phyloP scores from a whole-genome alignment of 2,113 vertebrate genomes.

The Speoplatyrhinus poulsoni region DNA sequence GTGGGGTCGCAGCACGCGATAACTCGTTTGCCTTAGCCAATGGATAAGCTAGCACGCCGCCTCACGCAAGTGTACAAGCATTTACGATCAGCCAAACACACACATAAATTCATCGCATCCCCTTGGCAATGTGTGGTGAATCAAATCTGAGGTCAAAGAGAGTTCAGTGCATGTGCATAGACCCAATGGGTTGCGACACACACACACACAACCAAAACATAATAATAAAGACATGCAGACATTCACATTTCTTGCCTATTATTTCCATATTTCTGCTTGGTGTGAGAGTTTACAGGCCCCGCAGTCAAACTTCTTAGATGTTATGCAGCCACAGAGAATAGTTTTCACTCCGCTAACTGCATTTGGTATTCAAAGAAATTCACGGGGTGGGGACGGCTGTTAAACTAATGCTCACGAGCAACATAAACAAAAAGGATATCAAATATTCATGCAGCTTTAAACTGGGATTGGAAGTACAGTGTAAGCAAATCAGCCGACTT shows the following conservation, averaged over 20 bases:
- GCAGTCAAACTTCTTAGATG: slow-evolving; percentile 55
- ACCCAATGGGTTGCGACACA: slow-evolving; percentile 30
- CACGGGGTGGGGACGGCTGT: slow-evolving; percentile 42
- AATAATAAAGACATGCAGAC: slow-evolving; percentile 30
- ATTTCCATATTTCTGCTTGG: slow-evolving; percentile 46
- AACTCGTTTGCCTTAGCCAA: slow-evolving; percentile 63
- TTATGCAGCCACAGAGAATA: slow-evolving; percentile 46
- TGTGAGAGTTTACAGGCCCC: slow-evolving; percentile 45
- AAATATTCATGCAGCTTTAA: slow-evolving; percentile 67
- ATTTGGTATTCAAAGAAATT: slow-evolving; percentile 62
- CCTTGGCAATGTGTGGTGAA: slow-evolving; percentile 62
- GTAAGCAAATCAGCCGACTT: slow-evolving; percentile 62
- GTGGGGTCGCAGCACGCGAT: slow-evolving; percentile 50
- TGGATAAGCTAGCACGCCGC: slow-evolving; percentile 58
- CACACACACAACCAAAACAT: slow-evolving; percentile 6
- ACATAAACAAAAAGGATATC: slow-evolving; percentile 63
- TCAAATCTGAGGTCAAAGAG: slow-evolving; percentile 66
- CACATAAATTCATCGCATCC: slow-evolving; percentile 56
- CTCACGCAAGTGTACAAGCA: slow-evolving; percentile 46
- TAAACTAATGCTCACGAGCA: slow-evolving; percentile 58
- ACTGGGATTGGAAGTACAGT: slow-evolving; percentile 58
- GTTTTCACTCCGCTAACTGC: slow-evolving; percentile 42
- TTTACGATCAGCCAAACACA: slow-evolving; percentile 29
- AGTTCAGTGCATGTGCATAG: slow-evolving; percentile 51
- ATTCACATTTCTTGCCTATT: slow-evolving; percentile 38